phyloP scores from a whole-genome alignment of 2,113 vertebrate species.

The Xenopus borealis region DNA sequence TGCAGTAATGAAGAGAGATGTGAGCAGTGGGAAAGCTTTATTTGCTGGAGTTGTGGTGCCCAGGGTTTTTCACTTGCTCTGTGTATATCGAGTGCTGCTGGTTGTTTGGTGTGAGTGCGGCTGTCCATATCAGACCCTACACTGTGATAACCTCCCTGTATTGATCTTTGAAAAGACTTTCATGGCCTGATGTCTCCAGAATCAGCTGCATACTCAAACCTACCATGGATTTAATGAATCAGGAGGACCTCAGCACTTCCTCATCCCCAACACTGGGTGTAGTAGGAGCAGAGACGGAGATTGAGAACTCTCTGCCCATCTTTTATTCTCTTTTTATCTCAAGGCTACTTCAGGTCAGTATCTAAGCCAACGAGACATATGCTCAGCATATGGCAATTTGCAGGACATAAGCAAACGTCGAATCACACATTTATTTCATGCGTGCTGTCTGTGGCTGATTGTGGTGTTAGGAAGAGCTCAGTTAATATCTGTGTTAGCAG shows the following conservation, averaged over 20 bases:
- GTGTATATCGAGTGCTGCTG: neutral
- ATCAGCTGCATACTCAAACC: neutral
- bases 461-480: too few species aligned
- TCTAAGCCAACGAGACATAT: neutral
- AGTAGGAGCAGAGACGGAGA: neutral
- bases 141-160: neutral
- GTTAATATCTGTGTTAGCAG: too few species aligned
- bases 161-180: slow-evolving; percentile 2
- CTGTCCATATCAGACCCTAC: neutral
- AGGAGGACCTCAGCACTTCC: slow-evolving; percentile 15
- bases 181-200: neutral
- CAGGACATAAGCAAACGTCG: too few species aligned
- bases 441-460: too few species aligned
- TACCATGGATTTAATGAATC: slow-evolving; percentile 27
- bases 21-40: neutral
- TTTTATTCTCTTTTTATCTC: slow-evolving; percentile 16
- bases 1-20: too few species aligned
- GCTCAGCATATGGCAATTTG: too few species aligned
- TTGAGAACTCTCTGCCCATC: slow-evolving; percentile 15
- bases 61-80: neutral
- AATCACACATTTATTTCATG: too few species aligned
- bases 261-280: neutral
- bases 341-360: slow-evolving; percentile 28
- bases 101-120: neutral
- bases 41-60: neutral